Evolutionary conservation across 2,888 invertebrate genomes (phyloP).

Genomic region (Gymnocheta viridis): DNA sequence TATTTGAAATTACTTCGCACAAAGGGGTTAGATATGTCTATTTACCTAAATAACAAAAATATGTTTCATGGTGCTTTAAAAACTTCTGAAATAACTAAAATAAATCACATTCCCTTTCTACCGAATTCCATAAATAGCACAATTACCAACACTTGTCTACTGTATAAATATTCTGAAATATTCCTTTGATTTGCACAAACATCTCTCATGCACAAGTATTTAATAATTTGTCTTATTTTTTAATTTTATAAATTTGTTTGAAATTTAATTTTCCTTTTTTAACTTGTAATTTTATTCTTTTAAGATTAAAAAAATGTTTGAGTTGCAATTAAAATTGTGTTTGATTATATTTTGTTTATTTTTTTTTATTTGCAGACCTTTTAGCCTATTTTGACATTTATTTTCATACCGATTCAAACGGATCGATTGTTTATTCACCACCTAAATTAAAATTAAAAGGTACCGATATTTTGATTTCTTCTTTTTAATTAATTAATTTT

Average conservation of each 20-base stretch:
- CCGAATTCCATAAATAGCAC: not conserved
- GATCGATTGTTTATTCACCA: constrained; percentile 86
- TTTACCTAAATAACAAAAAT: not conserved
- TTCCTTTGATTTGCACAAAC: constrained; percentile 35
- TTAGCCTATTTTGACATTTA: constrained; percentile 88
- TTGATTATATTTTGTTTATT: constrained; percentile 63
- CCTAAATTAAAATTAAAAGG: constrained; percentile 88
- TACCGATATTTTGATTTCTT: constrained; percentile 78
- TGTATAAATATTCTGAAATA: constrained; percentile 13
- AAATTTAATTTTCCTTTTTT: not conserved
- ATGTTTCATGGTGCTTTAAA: not conserved
- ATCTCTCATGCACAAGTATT: constrained; percentile 52
- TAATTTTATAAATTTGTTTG: constrained; percentile 21
- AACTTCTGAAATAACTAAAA: not conserved
- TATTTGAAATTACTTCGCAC: too few species aligned
- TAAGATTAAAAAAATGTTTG: constrained; percentile 27
- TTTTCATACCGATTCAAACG: constrained; percentile 89
- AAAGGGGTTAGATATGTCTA: too few species aligned
- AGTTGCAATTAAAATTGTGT: constrained; percentile 30
- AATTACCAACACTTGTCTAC: not conserved
- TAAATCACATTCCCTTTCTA: not conserved
- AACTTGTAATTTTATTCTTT: constrained; percentile 28
- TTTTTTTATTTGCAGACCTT: constrained; percentile 84
- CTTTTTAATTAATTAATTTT: not conserved
- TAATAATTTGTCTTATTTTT: constrained; percentile 27